These are phyloP conservation scores for Calyptomena viridis DNA, from an alignment of 2,113 vertebrate species.

Conservation along the genomic window DNA sequence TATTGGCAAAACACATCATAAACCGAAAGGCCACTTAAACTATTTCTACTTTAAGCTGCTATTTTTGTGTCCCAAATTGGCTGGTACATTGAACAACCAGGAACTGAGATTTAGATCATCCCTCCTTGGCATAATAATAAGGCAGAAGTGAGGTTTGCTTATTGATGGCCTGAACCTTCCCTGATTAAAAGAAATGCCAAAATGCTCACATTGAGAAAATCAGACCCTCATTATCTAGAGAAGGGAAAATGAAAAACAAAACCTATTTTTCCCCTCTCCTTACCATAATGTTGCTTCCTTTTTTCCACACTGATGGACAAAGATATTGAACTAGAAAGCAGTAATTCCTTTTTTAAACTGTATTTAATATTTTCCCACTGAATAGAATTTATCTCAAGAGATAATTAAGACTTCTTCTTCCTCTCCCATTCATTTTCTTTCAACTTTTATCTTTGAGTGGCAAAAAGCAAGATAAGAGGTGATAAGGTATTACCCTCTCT, in stretches of 20 bases:
- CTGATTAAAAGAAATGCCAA: conserved; percentile 3
- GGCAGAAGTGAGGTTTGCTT: background rate
- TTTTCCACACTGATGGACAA: background rate
- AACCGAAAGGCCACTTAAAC: conserved; percentile 35
- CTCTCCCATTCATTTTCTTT: background rate
- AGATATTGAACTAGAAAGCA: background rate
- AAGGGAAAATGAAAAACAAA: background rate
- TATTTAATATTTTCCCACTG: background rate
- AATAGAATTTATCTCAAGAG: background rate
- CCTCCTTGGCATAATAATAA: background rate
- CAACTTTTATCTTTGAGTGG: background rate
- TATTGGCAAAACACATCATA: conserved; percentile 31
- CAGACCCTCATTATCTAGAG: background rate
- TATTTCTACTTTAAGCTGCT: conserved; percentile 6
- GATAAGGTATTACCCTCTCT: background rate
- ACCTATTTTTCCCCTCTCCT: background rate
- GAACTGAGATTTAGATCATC: background rate
- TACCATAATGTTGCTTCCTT: background rate
- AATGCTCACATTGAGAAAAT: background rate
- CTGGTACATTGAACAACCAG: background rate
- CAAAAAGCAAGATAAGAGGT: conserved; percentile 23
- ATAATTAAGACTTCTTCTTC: conserved; percentile 2
- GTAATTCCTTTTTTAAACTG: background rate
- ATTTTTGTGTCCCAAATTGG: background rate
- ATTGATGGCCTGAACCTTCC: background rate